These are phyloP conservation scores for Acronicta alni DNA, from an alignment of 2,888 invertebrate species.

Conservation along the genomic window DNA sequence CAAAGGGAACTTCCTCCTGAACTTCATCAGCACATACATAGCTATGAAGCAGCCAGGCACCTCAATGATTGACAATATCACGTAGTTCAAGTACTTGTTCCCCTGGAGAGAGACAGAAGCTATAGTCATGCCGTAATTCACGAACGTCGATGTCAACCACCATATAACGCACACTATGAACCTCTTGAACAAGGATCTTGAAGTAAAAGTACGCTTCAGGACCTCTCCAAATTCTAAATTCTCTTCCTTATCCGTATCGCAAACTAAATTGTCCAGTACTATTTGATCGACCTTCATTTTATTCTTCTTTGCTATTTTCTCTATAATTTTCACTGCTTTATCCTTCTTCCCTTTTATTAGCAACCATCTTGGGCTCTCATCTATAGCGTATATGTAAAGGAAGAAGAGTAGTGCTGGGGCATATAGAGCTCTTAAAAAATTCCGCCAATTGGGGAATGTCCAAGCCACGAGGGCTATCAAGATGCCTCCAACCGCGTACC, in stretches of 20 bases:
- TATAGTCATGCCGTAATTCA: conserved; percentile 93
- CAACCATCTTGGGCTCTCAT: conserved; percentile 95
- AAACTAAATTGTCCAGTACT: conserved; percentile 61
- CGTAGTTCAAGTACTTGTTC: conserved; percentile 93
- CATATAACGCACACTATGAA: conserved; percentile 79
- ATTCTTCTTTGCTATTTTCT: conserved; percentile 88
- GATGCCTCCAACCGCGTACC: conserved; percentile 68
- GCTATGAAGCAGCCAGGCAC: conserved; percentile 89
- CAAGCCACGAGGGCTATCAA: conserved; percentile 69
- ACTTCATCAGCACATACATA: conserved; percentile 86
- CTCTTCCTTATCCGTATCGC: conserved; percentile 60
- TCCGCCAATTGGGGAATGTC: conserved; percentile 91
- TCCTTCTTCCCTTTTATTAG: conserved; percentile 91
- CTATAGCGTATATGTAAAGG: conserved; percentile 90
- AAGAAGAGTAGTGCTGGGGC: conserved; percentile 91
- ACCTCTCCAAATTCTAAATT: conserved; percentile 61
- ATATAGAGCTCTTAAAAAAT: conserved; percentile 91
- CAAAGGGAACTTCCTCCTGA: conserved; percentile 88
- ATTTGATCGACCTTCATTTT: conserved; percentile 71
- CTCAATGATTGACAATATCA: conserved; percentile 88
- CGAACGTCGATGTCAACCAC: conserved; percentile 92
- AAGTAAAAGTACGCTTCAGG: conserved; percentile 74
- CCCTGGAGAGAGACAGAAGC: conserved; percentile 93
- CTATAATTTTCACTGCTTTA: conserved; percentile 90
- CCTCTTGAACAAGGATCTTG: conserved; percentile 70